These are phyloP conservation scores for Ceyx melanurus DNA, from an alignment of 2,113 vertebrate genomes.

Conservation along the genomic window DNA sequence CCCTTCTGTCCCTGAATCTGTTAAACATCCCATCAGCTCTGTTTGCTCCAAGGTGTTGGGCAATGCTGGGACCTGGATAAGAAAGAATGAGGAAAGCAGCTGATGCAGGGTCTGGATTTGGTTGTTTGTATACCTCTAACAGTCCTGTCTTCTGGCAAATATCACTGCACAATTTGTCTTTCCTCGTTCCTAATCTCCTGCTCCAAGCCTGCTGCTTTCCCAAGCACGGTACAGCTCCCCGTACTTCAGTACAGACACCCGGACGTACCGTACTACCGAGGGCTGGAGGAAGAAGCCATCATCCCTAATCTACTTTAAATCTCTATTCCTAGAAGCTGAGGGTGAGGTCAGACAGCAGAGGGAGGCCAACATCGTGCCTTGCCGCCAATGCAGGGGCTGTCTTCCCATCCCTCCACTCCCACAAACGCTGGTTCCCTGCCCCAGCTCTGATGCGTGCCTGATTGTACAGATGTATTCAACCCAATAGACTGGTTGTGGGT, in stretches of 20 bases:
- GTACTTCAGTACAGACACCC: not conserved
- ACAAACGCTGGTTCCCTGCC: not conserved
- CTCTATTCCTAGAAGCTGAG: not conserved
- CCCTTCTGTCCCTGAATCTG: not conserved
- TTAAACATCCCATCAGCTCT: not conserved
- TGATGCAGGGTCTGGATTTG: not conserved
- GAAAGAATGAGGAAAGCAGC: not conserved
- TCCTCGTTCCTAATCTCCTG: not conserved
- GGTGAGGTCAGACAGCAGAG: not conserved
- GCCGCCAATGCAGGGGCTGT: not conserved
- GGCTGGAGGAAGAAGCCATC: not conserved
- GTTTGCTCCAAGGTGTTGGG: not conserved
- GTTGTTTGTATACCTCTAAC: not conserved
- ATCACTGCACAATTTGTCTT: not conserved
- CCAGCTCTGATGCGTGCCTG: not conserved
- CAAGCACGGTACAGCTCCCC: not conserved
- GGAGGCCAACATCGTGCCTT: not conserved
- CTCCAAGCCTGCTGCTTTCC: not conserved
- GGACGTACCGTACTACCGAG: not conserved
- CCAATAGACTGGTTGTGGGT: rapidly evolving
- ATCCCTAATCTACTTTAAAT: not conserved
- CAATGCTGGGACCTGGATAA: not conserved
- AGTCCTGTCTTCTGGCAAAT: not conserved
- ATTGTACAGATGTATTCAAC: not conserved
- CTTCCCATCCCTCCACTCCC: not conserved